A percentile compares a stretch with the other conserved stretches of the same genome.
phyloP scores from a whole-genome alignment of 2,888 invertebrate genomes.

The Syrista parreyssii region DNA sequence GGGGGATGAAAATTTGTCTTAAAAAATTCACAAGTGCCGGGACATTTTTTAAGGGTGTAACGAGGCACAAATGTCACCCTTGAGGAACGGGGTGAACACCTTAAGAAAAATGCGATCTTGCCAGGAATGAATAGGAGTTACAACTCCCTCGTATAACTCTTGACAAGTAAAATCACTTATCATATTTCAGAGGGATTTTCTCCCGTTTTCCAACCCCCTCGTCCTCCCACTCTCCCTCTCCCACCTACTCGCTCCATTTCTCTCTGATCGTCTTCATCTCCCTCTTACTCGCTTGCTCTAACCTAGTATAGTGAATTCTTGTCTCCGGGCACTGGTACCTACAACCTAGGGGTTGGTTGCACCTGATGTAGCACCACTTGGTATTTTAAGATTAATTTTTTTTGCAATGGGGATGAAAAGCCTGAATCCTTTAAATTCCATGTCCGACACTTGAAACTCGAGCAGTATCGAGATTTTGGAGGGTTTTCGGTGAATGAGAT shows the following conservation, averaged over 20 bases:
- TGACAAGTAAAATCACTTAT: constrained; percentile 10
- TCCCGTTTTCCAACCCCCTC: neutral
- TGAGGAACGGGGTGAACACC: neutral
- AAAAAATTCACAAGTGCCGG: neutral
- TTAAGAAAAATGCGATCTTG: neutral
- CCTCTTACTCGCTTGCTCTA: no score
- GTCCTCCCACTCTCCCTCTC: neutral
- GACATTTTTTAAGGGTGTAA: neutral
- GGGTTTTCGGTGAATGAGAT: neutral
- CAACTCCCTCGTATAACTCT: constrained; percentile 4
- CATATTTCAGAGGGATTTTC: constrained; percentile 8
- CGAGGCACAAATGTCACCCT: neutral
- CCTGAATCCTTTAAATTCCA: no score
- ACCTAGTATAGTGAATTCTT: no score
- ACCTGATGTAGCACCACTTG: no score
- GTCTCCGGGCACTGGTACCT: no score
- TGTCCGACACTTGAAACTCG: no score
- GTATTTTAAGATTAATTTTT: no score
- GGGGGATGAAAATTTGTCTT: neutral
- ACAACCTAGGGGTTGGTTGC: no score
- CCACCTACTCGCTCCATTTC: neutral
- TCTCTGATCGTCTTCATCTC: neutral
- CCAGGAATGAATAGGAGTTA: constrained; percentile 7
- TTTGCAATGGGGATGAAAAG: no score
- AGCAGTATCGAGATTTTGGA: no score